Evolutionary conservation across 2,113 vertebrate species (phyloP).

Genomic region (Paradisaea rubra): DNA sequence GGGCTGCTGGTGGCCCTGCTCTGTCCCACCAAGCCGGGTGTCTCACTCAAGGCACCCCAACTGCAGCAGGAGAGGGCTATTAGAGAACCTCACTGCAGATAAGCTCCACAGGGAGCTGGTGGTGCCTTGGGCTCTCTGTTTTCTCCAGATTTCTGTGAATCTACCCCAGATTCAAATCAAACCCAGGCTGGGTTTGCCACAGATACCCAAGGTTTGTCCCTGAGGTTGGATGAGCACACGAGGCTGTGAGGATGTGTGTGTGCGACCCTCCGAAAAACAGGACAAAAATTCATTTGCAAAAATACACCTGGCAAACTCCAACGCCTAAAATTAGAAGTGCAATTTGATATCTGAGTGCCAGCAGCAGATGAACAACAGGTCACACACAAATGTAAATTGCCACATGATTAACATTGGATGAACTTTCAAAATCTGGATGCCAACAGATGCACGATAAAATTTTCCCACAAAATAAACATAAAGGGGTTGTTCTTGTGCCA

Average conservation of each 20-base stretch:
- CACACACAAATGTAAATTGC: neutral
- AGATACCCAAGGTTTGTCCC: rapidly evolving
- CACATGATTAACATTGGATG: neutral
- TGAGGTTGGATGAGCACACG: neutral
- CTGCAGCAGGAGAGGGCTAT: neutral
- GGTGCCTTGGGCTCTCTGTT: neutral
- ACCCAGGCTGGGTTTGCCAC: neutral
- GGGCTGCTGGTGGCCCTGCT: neutral
- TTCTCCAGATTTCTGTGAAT: neutral
- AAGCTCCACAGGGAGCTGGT: neutral
- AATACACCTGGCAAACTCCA: neutral
- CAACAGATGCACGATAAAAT: neutral
- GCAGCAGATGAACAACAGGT: neutral
- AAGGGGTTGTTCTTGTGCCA: neutral
- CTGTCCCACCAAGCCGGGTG: neutral
- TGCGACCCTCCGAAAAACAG: neutral
- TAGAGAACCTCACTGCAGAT: neutral
- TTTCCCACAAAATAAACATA: neutral
- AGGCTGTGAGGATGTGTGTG: neutral
- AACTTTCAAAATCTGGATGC: neutral
- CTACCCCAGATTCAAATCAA: neutral
- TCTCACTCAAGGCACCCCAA: neutral
- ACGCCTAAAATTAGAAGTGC: neutral
- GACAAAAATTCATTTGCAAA: neutral
- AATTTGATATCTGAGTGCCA: neutral